Conservation (phyloP, 35 echinoderm and acorn worm species). For the Diadema setosum region DNA sequence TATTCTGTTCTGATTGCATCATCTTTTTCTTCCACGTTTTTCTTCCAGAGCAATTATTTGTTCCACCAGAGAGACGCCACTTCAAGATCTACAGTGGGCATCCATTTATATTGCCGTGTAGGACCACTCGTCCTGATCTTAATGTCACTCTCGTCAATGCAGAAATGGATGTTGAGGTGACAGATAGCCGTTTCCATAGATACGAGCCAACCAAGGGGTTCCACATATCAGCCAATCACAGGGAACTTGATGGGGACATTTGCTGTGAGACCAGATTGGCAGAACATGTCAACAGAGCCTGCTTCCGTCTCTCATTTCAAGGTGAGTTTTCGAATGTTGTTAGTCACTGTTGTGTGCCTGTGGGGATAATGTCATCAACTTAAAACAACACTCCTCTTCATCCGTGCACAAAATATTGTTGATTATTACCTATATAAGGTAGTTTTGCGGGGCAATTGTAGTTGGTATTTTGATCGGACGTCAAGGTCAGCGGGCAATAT, state of each 20-base stretch:
- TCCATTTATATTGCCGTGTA: neutral
- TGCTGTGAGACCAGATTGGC: neutral
- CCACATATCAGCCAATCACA: conserved; percentile 8
- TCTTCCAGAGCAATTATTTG: neutral
- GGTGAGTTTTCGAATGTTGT: neutral
- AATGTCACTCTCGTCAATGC: neutral
- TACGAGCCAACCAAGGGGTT: neutral
- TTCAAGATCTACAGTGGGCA: neutral
- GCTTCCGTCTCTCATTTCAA: neutral
- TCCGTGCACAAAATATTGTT: too few relatives aligned
- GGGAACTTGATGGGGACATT: neutral
- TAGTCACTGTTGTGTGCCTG: neutral
- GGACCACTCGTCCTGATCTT: conserved; percentile 5
- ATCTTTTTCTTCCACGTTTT: neutral
- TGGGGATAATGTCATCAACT: too few relatives aligned
- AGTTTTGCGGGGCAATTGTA: too few relatives aligned
- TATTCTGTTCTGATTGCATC: neutral
- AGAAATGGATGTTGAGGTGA: neutral
- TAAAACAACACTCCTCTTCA: too few relatives aligned
- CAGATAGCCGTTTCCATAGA: neutral
- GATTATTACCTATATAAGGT: too few relatives aligned
- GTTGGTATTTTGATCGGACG: too few relatives aligned
- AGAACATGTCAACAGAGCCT: neutral
- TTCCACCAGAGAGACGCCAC: neutral
- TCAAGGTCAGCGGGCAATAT: too few relatives aligned